Evolutionary conservation across 2,888 invertebrate genomes (phyloP).

Genomic region (Rotaria sp.): DNA sequence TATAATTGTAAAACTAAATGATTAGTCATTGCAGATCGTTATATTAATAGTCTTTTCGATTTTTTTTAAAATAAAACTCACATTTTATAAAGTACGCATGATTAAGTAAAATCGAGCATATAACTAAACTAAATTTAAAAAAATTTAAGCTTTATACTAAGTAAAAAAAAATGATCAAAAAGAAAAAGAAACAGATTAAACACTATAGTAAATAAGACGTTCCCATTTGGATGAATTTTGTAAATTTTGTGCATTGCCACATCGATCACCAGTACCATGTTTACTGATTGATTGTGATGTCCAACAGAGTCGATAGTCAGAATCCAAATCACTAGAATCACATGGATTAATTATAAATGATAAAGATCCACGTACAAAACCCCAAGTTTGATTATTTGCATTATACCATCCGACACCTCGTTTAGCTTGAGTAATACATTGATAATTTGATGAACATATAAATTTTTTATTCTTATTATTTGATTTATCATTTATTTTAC

Average conservation of each 20-base stretch:
- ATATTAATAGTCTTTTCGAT: not conserved
- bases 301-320: not conserved
- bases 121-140: constrained; percentile 1
- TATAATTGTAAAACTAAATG: too few relatives aligned
- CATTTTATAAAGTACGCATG: not conserved
- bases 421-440: not conserved
- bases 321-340: not conserved
- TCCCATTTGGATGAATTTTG: not conserved
- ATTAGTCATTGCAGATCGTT: too few relatives aligned
- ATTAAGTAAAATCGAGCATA: not conserved
- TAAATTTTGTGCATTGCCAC: not conserved
- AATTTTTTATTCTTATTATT: not conserved
- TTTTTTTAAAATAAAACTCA: not conserved
- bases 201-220: not conserved
- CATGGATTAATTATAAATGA: not conserved
- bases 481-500: not conserved
- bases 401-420: not conserved
- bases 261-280: not conserved
- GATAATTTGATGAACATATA: not conserved
- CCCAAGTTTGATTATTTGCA: constrained; percentile 8
- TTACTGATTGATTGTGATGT: not conserved
- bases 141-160: not conserved
- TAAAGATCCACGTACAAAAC: constrained; percentile 8
- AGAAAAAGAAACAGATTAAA: not conserved
- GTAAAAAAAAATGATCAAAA: not conserved